Evolutionary conservation across 2,113 vertebrate genomes (phyloP), one percentile per base, ranked within the genome.

Genomic region (Labrus mixtus): DNA sequence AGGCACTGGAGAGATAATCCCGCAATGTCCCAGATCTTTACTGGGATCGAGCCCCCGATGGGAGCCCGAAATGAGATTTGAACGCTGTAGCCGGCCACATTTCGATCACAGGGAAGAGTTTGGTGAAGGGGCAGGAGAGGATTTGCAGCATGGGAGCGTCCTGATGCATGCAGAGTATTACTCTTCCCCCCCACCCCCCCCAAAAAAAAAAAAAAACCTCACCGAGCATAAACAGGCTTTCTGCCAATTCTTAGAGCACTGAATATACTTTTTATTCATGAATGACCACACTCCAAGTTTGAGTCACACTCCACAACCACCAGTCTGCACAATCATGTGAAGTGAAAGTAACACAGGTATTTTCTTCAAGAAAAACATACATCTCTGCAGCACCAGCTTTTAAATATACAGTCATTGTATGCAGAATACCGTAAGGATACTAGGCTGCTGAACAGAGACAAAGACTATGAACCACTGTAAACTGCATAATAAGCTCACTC

Each of bases 1-100:
- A 87, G 56, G 70, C 86, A 86, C 75, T 55, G 61, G 56, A 61
- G 62, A 86, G 81, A 84, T 90, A 91, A 92, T 92, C 90, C 90
- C 72, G 64, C 80, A 75, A 43, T 89, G 90, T 90, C 87, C 90
- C 89, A 91, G 87, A 90, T 91, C 84, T 85, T 83, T 78, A 73
- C 73, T 82, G 74, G 80, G 87, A 86, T 61, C 50, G 73, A 80
- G 73, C 73, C 81, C 82, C 85, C 76, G 57, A n/a, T 85, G 84
- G 85, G 81, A 84, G 67, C 68, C 23, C 11, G 60, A 57, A 69
- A 79, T 78, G 72, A 80, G 50, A 88, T 84, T 83, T 87, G 45
- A 86, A 79, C 7, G 16, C 51, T 65, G 66, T 15, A n/a, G 1
- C 5, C 1, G 19, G 43, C 78, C 74, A 87, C 17, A 1, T 68